phyloP scores from a whole-genome alignment of 2,797 vertebrate genomes.

The Harpagifer antarcticus region DNA sequence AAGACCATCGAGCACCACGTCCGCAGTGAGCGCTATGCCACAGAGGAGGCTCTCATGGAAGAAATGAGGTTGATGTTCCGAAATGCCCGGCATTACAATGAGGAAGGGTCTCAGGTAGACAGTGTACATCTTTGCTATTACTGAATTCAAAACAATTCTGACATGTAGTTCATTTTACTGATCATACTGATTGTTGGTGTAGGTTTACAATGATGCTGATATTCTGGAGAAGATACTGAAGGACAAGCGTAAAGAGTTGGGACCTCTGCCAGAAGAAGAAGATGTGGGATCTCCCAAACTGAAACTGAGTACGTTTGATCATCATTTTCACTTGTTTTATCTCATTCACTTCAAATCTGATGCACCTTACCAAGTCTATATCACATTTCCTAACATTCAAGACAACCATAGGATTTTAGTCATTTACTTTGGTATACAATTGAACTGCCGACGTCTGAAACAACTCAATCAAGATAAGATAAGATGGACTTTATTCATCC shows the following conservation, averaged over 20 bases:
- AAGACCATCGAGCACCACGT: slow-evolving; percentile 97
- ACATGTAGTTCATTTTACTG: neutral
- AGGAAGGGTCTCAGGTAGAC: slow-evolving; percentile 97
- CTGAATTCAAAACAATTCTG: neutral
- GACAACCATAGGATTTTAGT: neutral
- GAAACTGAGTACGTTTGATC: slow-evolving; percentile 91
- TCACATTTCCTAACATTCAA: neutral
- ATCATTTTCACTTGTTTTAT: neutral
- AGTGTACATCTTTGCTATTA: neutral
- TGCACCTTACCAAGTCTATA: neutral
- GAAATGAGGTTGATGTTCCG: slow-evolving; percentile 99
- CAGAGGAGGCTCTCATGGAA: slow-evolving; percentile 92
- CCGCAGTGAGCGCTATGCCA: slow-evolving; percentile 92
- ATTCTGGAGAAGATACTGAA: slow-evolving; percentile 96
- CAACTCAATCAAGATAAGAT: neutral
- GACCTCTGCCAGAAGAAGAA: slow-evolving; percentile 92
- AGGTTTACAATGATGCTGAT: slow-evolving; percentile 98
- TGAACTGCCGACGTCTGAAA: neutral
- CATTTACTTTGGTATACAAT: neutral
- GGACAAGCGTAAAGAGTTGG: slow-evolving; percentile 96
- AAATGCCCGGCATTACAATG: slow-evolving; percentile 98
- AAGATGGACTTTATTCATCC: no score
- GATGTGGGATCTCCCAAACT: slow-evolving; percentile 96
- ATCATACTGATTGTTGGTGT: neutral
- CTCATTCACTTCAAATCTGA: neutral